Percentiles rank a stretch among this genome's conserved stretches.
These are phyloP conservation scores for Diachrysia chrysitis DNA, from an alignment of 2,888 invertebrate genomes.

Conservation along the genomic window DNA sequence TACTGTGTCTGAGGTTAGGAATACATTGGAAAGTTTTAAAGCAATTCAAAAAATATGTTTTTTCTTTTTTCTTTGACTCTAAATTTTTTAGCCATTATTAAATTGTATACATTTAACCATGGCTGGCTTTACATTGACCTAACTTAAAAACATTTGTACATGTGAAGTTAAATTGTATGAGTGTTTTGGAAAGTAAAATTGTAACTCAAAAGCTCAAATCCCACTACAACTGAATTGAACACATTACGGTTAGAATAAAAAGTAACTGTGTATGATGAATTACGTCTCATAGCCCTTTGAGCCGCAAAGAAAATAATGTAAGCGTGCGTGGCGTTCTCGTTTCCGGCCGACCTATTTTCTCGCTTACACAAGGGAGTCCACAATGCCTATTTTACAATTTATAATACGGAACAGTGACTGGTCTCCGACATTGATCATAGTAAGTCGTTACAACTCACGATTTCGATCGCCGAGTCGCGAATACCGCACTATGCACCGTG, in stretches of 20 bases:
- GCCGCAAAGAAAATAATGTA: conserved; percentile 30
- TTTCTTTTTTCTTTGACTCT: too few species aligned
- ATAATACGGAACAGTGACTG: conserved; percentile 45
- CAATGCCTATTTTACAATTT: conserved; percentile 41
- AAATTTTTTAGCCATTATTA: too few species aligned
- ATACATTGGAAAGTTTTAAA: too few species aligned
- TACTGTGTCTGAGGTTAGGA: neutral
- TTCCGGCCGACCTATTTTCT: conserved; percentile 58
- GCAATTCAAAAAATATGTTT: too few species aligned
- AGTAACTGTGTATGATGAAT: conserved; percentile 26
- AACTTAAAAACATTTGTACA: too few species aligned
- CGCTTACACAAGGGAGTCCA: conserved; percentile 41
- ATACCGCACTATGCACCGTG: conserved; percentile 58
- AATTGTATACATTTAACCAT: too few species aligned
- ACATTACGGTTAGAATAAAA: neutral
- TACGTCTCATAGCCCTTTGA: conserved; percentile 32
- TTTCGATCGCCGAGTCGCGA: conserved; percentile 57
- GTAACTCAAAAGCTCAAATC: neutral
- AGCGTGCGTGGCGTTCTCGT: conserved; percentile 24
- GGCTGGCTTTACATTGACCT: too few species aligned
- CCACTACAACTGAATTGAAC: neutral
- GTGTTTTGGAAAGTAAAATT: neutral
- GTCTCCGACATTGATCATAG: conserved; percentile 47
- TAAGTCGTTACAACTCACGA: conserved; percentile 51
- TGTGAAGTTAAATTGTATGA: neutral